Percentiles rank a stretch among this genome's conserved stretches.
These are phyloP conservation scores for Mnemiopsis leidyi DNA, from an alignment of 37 sponge, comb jelly and placozoan species.

Conservation along the genomic window DNA sequence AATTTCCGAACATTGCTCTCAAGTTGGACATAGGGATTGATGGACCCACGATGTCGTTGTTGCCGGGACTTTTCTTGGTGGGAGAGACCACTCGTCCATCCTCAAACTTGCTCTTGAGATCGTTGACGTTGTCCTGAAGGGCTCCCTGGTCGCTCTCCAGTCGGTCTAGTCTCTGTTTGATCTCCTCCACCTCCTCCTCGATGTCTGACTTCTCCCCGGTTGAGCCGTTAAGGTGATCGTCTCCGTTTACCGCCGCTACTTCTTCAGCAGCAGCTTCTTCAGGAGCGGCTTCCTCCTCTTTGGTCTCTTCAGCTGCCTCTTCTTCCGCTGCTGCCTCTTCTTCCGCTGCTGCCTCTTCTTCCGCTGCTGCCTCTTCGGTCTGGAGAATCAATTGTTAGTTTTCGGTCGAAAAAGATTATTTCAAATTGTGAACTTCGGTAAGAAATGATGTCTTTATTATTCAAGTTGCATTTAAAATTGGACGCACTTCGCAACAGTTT, in stretches of 20 bases:
- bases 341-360: neutral
- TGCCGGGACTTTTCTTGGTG: neutral
- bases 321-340: conserved; percentile 38
- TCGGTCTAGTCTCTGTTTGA: conserved; percentile 33
- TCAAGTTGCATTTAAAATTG: too few species aligned
- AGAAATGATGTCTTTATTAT: too few species aligned
- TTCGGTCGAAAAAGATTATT: too few species aligned
- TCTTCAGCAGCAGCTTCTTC: neutral
- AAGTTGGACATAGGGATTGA: conserved; percentile 47
- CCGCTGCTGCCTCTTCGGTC: neutral
- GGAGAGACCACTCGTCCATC: conserved; percentile 33
- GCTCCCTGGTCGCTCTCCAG: conserved; percentile 11
- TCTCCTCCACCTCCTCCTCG: conserved; percentile 40
- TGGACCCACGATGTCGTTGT: conserved; percentile 48
- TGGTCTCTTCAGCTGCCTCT: neutral
- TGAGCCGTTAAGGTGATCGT: conserved; percentile 5
- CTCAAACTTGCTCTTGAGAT: conserved; percentile 54
- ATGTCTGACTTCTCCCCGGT: neutral
- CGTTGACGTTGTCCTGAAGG: conserved; percentile 30
- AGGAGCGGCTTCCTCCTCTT: neutral
- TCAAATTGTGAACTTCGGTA: too few species aligned
- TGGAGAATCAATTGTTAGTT: too few species aligned
- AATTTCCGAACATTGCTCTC: conserved; percentile 59
- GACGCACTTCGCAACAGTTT: too few species aligned
- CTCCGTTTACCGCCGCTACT: neutral